Conservation (phyloP, 1,140 invertebrate genomes). For the Notospermus geniculatus region DNA sequence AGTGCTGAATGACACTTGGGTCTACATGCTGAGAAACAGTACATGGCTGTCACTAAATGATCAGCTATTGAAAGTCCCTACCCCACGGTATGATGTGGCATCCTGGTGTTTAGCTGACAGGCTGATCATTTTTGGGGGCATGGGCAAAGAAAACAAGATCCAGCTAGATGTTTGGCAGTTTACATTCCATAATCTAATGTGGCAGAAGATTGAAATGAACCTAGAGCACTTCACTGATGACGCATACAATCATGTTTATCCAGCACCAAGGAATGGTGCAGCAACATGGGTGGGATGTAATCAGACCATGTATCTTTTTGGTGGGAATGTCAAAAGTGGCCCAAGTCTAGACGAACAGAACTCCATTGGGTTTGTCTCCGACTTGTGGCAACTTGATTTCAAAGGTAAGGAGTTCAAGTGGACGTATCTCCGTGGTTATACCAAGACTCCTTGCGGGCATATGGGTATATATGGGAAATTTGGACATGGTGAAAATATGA, state of each 20-base stretch:
- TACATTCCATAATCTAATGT: neutral
- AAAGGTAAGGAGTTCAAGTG: neutral
- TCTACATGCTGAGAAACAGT: neutral
- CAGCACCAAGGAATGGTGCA: neutral
- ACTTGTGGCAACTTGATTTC: neutral
- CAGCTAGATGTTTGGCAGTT: constrained; percentile 1
- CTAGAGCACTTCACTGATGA: neutral
- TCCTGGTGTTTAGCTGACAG: constrained; percentile 2
- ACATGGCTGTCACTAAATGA: neutral
- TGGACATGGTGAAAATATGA: neutral
- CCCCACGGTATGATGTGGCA: neutral
- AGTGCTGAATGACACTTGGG: constrained; percentile 3
- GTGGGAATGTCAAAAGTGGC: constrained; percentile 1
- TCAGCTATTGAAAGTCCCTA: neutral
- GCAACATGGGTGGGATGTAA: neutral
- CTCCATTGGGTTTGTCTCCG: neutral
- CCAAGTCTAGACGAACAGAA: neutral
- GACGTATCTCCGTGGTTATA: neutral
- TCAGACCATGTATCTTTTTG: constrained; percentile 2
- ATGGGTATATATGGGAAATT: constrained; percentile 1
- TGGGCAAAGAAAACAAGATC: neutral
- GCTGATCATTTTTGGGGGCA: constrained; percentile 3
- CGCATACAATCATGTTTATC: neutral
- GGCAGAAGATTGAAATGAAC: neutral
- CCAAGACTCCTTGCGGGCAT: neutral